Evolutionary conservation across 2,113 vertebrate species (phyloP).

Genomic region (Etheostoma cragini): DNA sequence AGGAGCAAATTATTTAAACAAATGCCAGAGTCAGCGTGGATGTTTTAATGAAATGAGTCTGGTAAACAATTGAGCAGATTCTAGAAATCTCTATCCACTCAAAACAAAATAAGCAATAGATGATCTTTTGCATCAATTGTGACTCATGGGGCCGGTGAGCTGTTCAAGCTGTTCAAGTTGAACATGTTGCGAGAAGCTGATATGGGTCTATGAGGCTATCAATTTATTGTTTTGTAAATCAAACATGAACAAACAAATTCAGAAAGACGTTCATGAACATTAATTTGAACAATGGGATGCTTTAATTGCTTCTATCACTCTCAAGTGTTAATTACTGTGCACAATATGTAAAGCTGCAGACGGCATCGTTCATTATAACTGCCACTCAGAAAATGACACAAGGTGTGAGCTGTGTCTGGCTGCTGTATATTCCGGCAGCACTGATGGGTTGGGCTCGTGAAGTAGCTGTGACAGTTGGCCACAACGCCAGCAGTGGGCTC

Average conservation of each 20-base stretch:
- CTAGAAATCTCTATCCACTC: slow-evolving; percentile 25
- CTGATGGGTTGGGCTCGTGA: slow-evolving; percentile 52
- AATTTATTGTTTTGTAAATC: slow-evolving; percentile 37
- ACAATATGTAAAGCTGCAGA: slow-evolving; percentile 58
- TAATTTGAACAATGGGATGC: slow-evolving; percentile 21
- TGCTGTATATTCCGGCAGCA: slow-evolving; percentile 30
- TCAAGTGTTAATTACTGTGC: slow-evolving; percentile 49
- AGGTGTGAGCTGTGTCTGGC: slow-evolving; percentile 41
- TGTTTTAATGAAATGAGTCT: slow-evolving; percentile 39
- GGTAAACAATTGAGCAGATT: slow-evolving; percentile 25
- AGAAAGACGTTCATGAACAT: slow-evolving; percentile 26
- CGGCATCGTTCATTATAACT: slow-evolving; percentile 46
- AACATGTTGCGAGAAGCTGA: neutral
- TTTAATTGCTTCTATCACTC: slow-evolving; percentile 42
- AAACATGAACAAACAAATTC: slow-evolving; percentile 38
- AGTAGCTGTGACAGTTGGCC: slow-evolving; percentile 79
- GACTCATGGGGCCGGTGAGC: slow-evolving; percentile 27
- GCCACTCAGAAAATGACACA: slow-evolving; percentile 41
- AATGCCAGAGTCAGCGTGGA: slow-evolving; percentile 38
- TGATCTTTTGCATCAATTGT: slow-evolving; percentile 26
- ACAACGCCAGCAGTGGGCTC: slow-evolving; percentile 57
- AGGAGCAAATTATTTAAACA: slow-evolving; percentile 51
- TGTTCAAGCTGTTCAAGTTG: slow-evolving; percentile 41
- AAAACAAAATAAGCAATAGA: slow-evolving; percentile 37
- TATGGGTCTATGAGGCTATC: neutral